phyloP scores from a whole-genome alignment of 2,113 vertebrate genomes.

The Macaca mulatta region DNA sequence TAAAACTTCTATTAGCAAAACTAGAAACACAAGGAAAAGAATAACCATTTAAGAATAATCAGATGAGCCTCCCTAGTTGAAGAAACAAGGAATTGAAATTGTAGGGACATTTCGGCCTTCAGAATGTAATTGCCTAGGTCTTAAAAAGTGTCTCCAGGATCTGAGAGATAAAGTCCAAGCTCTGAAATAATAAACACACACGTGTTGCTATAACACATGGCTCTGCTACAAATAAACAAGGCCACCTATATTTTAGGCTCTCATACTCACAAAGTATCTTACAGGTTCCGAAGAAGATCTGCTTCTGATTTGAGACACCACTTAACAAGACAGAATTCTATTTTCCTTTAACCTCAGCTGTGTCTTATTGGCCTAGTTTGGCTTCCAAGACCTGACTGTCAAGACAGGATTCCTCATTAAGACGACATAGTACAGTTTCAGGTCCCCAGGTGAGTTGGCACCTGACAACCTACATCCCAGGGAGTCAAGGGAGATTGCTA shows the following conservation, averaged over 20 bases:
- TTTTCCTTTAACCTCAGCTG: background rate
- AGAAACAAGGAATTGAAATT: background rate
- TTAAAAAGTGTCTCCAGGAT: background rate
- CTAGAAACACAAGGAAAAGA: background rate
- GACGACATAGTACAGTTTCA: background rate
- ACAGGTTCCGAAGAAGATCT: background rate
- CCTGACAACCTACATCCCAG: background rate
- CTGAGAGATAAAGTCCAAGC: background rate
- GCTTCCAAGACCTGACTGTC: background rate
- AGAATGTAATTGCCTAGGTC: background rate
- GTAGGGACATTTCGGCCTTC: background rate
- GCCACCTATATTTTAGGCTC: background rate
- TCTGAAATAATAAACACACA: background rate
- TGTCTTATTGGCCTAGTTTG: background rate
- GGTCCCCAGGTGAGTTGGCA: background rate
- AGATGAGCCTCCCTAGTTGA: background rate
- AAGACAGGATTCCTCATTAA: background rate
- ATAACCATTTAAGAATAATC: background rate
- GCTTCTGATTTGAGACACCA: background rate
- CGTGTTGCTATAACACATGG: background rate
- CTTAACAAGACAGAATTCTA: background rate
- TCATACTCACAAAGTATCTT: background rate
- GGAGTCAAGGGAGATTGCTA: background rate
- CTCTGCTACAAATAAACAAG: background rate
- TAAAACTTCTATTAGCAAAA: background rate